Percentiles rank a stretch among this genome's conserved stretches.
These are phyloP conservation scores for Pangasius mekongensis DNA, from an alignment of 2,797 vertebrate genomes.

Conservation along the genomic window DNA sequence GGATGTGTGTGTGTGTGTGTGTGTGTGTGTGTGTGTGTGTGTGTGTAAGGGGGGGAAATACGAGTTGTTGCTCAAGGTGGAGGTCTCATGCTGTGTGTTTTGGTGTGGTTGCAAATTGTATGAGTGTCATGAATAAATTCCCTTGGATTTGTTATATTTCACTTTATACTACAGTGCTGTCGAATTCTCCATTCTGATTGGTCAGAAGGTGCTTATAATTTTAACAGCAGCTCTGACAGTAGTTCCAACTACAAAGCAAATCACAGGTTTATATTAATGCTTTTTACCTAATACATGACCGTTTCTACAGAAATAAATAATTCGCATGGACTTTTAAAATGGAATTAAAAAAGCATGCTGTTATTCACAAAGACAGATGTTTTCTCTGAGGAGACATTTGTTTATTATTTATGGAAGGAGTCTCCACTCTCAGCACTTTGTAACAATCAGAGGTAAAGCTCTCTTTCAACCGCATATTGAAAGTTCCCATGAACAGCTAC, in stretches of 20 bases:
- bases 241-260: neutral
- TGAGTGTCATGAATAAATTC: constrained; percentile 20
- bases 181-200: neutral
- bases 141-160: neutral
- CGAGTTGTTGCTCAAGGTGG: constrained; percentile 36
- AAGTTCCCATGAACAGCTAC: too few species aligned
- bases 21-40: constrained; percentile 36
- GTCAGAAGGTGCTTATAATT: neutral
- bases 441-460: neutral
- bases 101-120: neutral
- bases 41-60: constrained; percentile 11
- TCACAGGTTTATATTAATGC: neutral
- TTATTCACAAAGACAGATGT: neutral
- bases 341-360: neutral
- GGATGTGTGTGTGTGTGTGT: constrained; percentile 30
- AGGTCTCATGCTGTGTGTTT: constrained; percentile 29
- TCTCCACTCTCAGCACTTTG: neutral
- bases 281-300: neutral
- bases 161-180: neutral
- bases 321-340: neutral
- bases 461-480: too few species aligned
- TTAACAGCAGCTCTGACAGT: neutral
- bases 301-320: neutral
- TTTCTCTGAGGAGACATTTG: neutral
- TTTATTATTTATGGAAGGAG: neutral